Evolutionary conservation across 2,888 invertebrate genomes (phyloP), one percentile per base, ranked within the genome.

Genomic region (Syrista parreyssii): DNA sequence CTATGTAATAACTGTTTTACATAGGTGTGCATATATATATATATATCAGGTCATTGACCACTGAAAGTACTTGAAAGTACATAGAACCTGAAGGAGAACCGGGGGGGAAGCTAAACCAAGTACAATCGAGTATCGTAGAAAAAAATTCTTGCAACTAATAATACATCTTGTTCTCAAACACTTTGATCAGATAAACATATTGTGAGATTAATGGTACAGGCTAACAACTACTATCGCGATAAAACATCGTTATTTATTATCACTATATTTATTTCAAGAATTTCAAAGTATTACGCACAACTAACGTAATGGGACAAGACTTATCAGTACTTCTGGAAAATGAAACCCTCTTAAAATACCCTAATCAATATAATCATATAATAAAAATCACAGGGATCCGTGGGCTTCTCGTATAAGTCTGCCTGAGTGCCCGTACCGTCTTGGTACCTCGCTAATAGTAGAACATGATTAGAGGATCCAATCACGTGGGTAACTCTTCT

Each of bases 361-460:
- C 9, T 55, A 55, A 23, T 55, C 23, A 55, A 55, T 55, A 55
- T 55, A 55, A 55, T 55, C 23, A 0, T 55, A 9, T 55, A 55
- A 55, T 55, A 55, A 55, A 55, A 55, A 23, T 55, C 55, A 55
- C 55, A 55, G 55, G 55, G 55, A 55, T 55, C 23, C 23, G 55
- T 55, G 55, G 55, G 55, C 55, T 55, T 55, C 55, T 55, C 55
- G 55, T 9, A 9, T 55, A 55, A 55, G 55, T 55, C 55, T 55
- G 23, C 23, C 55, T 55, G 32, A 31, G 33, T 75, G 81, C 84
- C 81, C 91, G 88, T 91, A 91, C 91, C 91, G 83, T 91, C 89
- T 90, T 90, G 91, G 87, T 91, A 91, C 89, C 91, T 89, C 86
- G 89, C 86, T 86, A 91, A 88, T 79, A 91, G 88, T 77, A 91